Evolutionary conservation across 2,797 vertebrate genomes (phyloP).

Genomic region (Poeciliopsis presidionis): DNA sequence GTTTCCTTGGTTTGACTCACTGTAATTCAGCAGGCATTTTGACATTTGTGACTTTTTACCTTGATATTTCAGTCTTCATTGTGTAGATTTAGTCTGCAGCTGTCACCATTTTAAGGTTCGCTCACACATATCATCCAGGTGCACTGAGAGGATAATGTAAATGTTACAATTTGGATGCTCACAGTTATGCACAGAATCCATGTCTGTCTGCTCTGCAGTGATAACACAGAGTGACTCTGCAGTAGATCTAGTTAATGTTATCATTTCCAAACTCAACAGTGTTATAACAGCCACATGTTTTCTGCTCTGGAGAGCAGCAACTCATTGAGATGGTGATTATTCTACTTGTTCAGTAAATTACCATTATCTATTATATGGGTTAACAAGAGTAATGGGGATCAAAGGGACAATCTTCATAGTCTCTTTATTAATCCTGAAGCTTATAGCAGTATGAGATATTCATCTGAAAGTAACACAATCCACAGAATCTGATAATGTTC

Average conservation of each 20-base stretch:
- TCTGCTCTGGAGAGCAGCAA: conserved; percentile 2
- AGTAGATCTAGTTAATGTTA: background rate
- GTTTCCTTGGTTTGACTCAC: background rate
- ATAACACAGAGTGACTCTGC: background rate
- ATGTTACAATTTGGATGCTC: background rate
- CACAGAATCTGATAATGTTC: background rate
- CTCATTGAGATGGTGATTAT: conserved; percentile 13
- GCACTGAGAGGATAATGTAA: background rate
- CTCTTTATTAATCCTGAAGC: background rate
- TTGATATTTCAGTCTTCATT: background rate
- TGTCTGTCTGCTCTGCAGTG: background rate
- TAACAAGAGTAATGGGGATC: background rate
- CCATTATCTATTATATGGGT: background rate
- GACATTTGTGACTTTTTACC: background rate
- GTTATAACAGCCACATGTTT: conserved; percentile 1
- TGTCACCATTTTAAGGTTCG: background rate
- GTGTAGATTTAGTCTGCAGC: background rate
- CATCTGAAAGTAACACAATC: conserved; percentile 9
- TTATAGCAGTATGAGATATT: background rate
- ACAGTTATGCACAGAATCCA: background rate
- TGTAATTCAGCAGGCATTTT: background rate
- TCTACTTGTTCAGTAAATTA: background rate
- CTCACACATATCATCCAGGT: background rate
- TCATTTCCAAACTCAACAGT: background rate
- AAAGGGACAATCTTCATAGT: background rate